Conservation (phyloP, 2,888 invertebrate genomes). For the Syrphus vitripennis region DNA sequence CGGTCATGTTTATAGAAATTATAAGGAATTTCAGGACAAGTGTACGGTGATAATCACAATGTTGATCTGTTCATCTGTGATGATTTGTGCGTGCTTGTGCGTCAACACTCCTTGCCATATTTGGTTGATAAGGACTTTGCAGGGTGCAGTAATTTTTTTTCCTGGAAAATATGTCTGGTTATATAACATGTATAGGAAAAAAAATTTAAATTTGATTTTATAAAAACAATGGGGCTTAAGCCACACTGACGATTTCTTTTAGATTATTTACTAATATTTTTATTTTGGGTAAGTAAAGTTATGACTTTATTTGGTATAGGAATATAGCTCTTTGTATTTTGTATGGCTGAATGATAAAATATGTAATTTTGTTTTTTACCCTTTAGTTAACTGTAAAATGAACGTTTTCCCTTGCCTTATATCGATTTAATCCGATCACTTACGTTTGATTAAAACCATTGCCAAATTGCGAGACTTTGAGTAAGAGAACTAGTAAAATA, state of each 20-base stretch:
- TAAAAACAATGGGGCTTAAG: neutral
- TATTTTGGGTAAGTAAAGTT: no score
- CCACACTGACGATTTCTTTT: neutral
- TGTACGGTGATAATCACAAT: conserved; percentile 51
- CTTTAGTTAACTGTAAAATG: no score
- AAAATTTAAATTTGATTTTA: neutral
- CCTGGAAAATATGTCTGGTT: neutral
- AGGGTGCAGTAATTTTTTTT: neutral
- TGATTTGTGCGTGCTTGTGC: conserved; percentile 62
- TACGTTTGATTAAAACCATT: no score
- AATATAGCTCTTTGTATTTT: no score
- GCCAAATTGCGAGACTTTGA: no score
- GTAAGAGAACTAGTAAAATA: no score
- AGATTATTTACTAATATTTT: no score
- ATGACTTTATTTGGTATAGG: no score
- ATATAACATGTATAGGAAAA: neutral
- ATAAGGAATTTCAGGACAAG: conserved; percentile 65
- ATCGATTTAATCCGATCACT: no score
- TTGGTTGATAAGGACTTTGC: conserved; percentile 55
- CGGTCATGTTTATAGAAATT: conserved; percentile 67
- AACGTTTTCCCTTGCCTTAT: no score
- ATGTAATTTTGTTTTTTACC: no score
- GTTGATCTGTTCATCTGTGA: conserved; percentile 56
- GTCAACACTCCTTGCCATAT: conserved; percentile 63
- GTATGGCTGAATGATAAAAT: no score